phyloP scores from a whole-genome alignment of 2,888 invertebrate species.

The Pterostichus niger region DNA sequence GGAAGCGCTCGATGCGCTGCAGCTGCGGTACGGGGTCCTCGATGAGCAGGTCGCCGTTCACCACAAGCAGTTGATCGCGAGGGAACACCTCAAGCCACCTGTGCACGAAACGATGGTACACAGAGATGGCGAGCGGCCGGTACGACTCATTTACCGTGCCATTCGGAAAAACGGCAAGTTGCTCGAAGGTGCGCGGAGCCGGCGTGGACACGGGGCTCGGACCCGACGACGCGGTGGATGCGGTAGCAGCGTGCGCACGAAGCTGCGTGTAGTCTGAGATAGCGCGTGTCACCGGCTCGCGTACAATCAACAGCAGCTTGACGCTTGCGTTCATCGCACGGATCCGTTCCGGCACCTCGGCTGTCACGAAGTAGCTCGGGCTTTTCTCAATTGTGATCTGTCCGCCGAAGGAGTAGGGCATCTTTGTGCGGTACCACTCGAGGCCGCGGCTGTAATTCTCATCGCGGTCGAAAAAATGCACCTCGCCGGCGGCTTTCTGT shows the following conservation, averaged over 20 bases:
- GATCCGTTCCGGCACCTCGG: slow-evolving; percentile 96
- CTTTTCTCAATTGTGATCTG: slow-evolving; percentile 98
- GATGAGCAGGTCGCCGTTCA: slow-evolving; percentile 95
- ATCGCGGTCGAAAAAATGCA: slow-evolving; percentile 98
- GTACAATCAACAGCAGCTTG: slow-evolving; percentile 93
- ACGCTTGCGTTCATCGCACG: slow-evolving; percentile 96
- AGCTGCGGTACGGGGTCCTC: slow-evolving; percentile 94
- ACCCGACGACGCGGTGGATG: slow-evolving; percentile 80
- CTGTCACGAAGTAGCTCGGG: slow-evolving; percentile 98
- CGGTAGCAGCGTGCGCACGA: slow-evolving; percentile 89
- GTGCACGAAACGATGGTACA: slow-evolving; percentile 94
- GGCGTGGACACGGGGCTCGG: slow-evolving; percentile 74
- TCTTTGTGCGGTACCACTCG: slow-evolving; percentile 96
- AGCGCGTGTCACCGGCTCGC: slow-evolving; percentile 96
- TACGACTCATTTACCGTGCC: slow-evolving; percentile 92
- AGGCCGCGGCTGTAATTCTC: slow-evolving; percentile 95
- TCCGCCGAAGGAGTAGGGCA: slow-evolving; percentile 95
- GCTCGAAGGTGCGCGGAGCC: slow-evolving; percentile 85
- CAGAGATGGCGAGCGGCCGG: slow-evolving; percentile 90
- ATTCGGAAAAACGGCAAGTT: slow-evolving; percentile 88
- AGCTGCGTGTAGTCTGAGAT: slow-evolving; percentile 98
- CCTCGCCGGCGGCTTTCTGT: slow-evolving; percentile 95
- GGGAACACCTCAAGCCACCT: slow-evolving; percentile 96
- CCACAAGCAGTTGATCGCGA: slow-evolving; percentile 93
- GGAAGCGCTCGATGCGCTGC: slow-evolving; percentile 91